Percentiles rank a stretch among this genome's conserved stretches.
Conservation (phyloP, 2,797 vertebrate species). For the Ctenopoma multispine region DNA sequence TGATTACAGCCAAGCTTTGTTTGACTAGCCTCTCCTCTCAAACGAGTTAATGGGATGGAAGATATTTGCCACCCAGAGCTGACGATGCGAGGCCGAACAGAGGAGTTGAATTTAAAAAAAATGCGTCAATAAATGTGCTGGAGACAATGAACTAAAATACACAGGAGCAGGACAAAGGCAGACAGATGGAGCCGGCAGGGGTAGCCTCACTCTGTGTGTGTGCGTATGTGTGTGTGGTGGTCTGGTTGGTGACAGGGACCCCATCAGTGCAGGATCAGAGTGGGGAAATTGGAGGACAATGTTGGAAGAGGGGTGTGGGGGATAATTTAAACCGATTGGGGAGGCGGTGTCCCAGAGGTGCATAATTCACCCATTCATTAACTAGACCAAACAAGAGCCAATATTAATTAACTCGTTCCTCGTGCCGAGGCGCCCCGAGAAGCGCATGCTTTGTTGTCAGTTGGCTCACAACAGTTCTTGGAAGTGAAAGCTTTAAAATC, state of each 20-base stretch:
- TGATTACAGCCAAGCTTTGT: constrained; percentile 88
- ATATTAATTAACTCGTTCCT: constrained; percentile 84
- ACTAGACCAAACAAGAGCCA: constrained; percentile 85
- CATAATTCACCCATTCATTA: constrained; percentile 87
- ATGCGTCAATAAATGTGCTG: constrained; percentile 84
- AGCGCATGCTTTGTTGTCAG: constrained; percentile 64
- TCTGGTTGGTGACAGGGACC: constrained; percentile 77
- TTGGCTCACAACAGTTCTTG: constrained; percentile 50
- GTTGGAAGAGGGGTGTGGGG: constrained; percentile 65
- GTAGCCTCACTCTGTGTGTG: constrained; percentile 43
- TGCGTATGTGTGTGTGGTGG: constrained; percentile 53
- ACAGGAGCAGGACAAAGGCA: constrained; percentile 83
- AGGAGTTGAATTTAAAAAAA: constrained; percentile 81
- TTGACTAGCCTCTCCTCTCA: constrained; percentile 87
- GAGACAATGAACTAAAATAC: constrained; percentile 91
- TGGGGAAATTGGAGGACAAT: constrained; percentile 84
- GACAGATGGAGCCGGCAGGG: constrained; percentile 90
- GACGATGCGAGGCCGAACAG: constrained; percentile 82
- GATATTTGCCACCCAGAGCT: constrained; percentile 84
- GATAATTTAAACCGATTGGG: constrained; percentile 80
- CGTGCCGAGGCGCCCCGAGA: constrained; percentile 52
- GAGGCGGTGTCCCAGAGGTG: constrained; percentile 81
- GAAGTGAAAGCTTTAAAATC: constrained; percentile 48
- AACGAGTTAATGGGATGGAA: constrained; percentile 96
- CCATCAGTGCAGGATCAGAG: constrained; percentile 81